phyloP scores from a whole-genome alignment of 1,140 invertebrate species.

The Coenobita brevimanus region DNA sequence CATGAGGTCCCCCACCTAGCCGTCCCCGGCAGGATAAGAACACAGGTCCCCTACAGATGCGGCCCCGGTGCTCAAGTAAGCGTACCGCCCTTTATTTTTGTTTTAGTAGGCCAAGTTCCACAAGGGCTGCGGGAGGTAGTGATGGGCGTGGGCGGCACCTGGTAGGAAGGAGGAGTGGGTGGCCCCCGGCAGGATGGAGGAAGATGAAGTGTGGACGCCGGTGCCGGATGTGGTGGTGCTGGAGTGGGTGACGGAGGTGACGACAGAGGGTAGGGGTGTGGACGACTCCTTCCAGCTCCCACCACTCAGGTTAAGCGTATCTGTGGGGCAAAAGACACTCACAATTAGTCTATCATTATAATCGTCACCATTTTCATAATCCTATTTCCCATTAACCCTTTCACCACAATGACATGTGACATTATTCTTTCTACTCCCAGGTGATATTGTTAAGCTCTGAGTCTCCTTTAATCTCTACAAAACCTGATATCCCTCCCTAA shows the following conservation, averaged over 20 bases:
- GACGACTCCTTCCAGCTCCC: constrained; percentile 61
- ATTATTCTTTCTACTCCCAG: too few species aligned
- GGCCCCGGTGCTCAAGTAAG: constrained; percentile 52
- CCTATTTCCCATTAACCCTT: too few species aligned
- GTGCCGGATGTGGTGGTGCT: constrained; percentile 26
- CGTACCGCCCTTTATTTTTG: constrained; percentile 38
- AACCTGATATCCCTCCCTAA: too few species aligned
- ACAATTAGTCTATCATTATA: too few species aligned
- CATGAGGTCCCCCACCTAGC: constrained; percentile 40
- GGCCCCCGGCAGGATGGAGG: constrained; percentile 30
- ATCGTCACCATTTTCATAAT: too few species aligned
- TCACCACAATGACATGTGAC: too few species aligned
- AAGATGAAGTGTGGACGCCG: constrained; percentile 50
- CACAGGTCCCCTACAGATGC: constrained; percentile 37
- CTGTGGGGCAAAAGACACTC: constrained; percentile 46
- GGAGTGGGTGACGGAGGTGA: constrained; percentile 36
- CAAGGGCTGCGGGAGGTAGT: constrained; percentile 65
- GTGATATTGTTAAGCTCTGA: too few species aligned
- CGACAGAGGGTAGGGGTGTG: constrained; percentile 43
- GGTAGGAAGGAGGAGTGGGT: constrained; percentile 56
- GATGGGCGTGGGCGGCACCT: constrained; percentile 57
- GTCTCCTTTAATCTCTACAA: too few species aligned
- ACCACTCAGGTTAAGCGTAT: constrained; percentile 59
- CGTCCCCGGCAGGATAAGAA: constrained; percentile 38
- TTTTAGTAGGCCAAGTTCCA: constrained; percentile 63